phyloP scores from a whole-genome alignment of 1,140 invertebrate genomes.

The Phthorimaea operculella region DNA sequence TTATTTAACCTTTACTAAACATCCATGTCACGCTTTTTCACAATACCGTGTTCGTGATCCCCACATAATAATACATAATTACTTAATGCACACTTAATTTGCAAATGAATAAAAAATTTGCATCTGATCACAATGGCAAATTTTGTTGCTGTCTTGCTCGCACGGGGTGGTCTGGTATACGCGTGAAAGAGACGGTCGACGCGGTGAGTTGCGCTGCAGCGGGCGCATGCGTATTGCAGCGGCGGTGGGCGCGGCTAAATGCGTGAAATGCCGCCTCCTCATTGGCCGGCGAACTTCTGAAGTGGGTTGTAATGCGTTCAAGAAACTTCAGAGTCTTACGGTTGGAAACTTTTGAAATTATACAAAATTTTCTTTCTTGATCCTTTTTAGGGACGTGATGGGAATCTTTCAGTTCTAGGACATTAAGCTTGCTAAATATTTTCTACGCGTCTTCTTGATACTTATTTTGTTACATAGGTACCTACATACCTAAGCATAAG shows the following conservation, averaged over 20 bases:
- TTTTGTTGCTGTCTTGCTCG: conserved; percentile 29
- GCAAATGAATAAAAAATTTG: conserved; percentile 60
- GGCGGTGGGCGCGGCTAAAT: conserved; percentile 40
- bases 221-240: conserved; percentile 54
- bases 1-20: conserved; percentile 10
- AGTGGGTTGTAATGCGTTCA: conserved; percentile 41
- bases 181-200: conserved; percentile 36
- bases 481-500: too few species aligned
- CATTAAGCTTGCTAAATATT: not conserved
- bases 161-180: conserved; percentile 16
- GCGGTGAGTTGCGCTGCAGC: conserved; percentile 28
- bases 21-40: conserved; percentile 12
- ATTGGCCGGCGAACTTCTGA: conserved; percentile 40
- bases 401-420: not conserved
- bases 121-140: conserved; percentile 45
- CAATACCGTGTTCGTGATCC: conserved; percentile 20
- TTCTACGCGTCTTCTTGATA: too few species aligned
- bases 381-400: conserved; percentile 2
- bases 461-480: too few species aligned
- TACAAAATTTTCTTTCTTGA: conserved; percentile 32
- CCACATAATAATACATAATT: conserved; percentile 53
- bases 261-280: conserved; percentile 24
- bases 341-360: conserved; percentile 48
- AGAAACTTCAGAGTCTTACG: conserved; percentile 42
- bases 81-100: conserved; percentile 57